Evolutionary conservation across 2,888 invertebrate genomes (phyloP).

Genomic region (Pseudeuparius sepicola): DNA sequence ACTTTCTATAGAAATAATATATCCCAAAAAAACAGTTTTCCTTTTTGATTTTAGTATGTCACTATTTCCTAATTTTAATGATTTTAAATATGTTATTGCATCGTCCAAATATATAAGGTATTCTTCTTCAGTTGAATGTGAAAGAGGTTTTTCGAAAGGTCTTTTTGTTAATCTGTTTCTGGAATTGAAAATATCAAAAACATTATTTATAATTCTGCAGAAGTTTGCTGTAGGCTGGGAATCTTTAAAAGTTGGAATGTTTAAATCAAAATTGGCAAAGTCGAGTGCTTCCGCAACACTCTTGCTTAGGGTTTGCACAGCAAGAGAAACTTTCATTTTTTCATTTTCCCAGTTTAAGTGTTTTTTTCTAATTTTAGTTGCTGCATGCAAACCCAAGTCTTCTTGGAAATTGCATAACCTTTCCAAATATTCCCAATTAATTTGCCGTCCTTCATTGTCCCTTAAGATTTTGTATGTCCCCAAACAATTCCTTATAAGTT

Average conservation of each 20-base stretch:
- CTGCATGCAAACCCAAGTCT: constrained; percentile 20
- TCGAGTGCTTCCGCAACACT: constrained; percentile 12
- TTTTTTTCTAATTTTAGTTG: constrained; percentile 21
- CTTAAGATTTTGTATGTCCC: constrained; percentile 16
- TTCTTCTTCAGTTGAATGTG: too few relatives aligned
- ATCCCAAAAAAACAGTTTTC: too few relatives aligned
- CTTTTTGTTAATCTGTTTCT: too few relatives aligned
- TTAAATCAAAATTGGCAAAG: constrained; percentile 10
- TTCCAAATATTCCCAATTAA: constrained; percentile 22
- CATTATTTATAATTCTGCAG: too few relatives aligned
- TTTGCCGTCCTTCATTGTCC: constrained; percentile 14
- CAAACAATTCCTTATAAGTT: constrained; percentile 24
- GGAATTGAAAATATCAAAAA: too few relatives aligned
- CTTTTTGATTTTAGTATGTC: too few relatives aligned
- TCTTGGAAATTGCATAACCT: constrained; percentile 20
- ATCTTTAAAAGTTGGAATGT: constrained; percentile 6
- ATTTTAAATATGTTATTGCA: too few relatives aligned
- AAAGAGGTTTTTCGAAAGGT: too few relatives aligned
- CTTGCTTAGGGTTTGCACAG: constrained; percentile 22
- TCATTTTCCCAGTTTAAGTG: constrained; percentile 18
- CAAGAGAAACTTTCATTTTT: constrained; percentile 24
- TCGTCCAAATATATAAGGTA: too few relatives aligned
- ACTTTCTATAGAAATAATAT: too few relatives aligned
- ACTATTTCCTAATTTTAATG: too few relatives aligned
- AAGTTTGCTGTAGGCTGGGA: constrained; percentile 11